Evolutionary conservation across 2,797 vertebrate genomes (phyloP).

Genomic region (Ficedula albicollis): DNA sequence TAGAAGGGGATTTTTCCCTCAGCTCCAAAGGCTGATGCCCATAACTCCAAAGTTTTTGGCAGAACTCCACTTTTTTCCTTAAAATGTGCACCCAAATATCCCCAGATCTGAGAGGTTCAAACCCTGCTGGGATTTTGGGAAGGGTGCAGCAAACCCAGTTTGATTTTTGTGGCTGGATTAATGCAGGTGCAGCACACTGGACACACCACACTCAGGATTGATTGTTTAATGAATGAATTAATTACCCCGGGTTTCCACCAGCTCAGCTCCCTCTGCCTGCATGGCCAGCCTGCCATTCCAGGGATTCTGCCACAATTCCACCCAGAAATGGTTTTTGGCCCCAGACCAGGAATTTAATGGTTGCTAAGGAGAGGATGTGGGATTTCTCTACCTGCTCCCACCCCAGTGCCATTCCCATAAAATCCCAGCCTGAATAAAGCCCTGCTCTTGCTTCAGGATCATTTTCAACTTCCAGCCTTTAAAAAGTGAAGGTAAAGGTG

Average conservation of each 20-base stretch:
- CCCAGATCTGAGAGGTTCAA: not conserved
- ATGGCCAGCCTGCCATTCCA: not conserved
- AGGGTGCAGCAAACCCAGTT: not conserved
- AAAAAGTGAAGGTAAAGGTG: not conserved
- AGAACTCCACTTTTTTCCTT: not conserved
- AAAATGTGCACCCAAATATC: fast-evolving
- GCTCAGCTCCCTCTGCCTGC: not conserved
- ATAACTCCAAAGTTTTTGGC: not conserved
- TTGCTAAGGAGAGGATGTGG: not conserved
- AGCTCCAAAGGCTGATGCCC: not conserved
- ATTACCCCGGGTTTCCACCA: not conserved
- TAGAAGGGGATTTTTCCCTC: not conserved
- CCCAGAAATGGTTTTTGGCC: not conserved
- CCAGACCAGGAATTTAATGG: not conserved
- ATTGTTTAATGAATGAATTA: not conserved
- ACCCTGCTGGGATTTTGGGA: not conserved
- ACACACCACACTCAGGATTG: not conserved
- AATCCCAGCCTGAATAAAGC: not conserved
- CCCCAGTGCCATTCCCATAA: not conserved
- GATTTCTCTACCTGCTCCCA: not conserved
- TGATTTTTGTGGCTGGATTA: not conserved
- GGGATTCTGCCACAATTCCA: not conserved
- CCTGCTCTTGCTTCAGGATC: not conserved
- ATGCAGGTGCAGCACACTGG: too few species aligned
- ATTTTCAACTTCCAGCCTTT: not conserved